Evolutionary conservation across 2,797 vertebrate species (phyloP).

Genomic region (Premnoplex brunnescens): DNA sequence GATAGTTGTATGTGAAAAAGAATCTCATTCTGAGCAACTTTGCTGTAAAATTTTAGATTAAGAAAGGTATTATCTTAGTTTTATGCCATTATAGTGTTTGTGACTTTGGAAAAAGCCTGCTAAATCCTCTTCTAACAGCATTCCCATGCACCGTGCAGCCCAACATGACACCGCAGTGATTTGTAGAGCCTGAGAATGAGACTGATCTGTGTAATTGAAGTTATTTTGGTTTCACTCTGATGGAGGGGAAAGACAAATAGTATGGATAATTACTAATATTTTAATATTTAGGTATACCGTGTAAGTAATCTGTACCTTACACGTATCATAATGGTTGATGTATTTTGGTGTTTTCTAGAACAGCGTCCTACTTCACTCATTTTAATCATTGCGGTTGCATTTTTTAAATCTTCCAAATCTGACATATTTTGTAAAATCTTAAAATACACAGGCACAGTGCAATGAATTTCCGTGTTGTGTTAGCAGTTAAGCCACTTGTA

Average conservation of each 20-base stretch:
- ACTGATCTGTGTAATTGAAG: background rate
- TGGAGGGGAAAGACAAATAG: background rate
- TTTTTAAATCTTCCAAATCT: background rate
- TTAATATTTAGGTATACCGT: background rate
- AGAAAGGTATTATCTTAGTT: background rate
- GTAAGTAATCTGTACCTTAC: background rate
- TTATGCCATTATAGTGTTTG: background rate
- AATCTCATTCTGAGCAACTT: background rate
- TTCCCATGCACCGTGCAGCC: background rate
- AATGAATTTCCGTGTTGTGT: background rate
- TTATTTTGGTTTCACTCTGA: background rate
- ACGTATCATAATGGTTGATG: accelerated
- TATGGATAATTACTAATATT: background rate
- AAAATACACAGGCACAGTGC: background rate
- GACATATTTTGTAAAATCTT: background rate
- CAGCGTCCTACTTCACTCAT: background rate
- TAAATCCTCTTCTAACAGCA: background rate
- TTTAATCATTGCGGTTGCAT: background rate
- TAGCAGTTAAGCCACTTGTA: background rate
- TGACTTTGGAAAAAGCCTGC: background rate
- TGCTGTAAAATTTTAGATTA: background rate
- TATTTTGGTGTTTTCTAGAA: background rate
- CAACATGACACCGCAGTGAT: background rate
- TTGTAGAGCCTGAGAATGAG: background rate
- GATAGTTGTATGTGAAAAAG: background rate